Percentiles rank a stretch among this genome's conserved stretches.
Conservation (phyloP, 1,140 invertebrate species). For the Sweltsa coloradensis region DNA sequence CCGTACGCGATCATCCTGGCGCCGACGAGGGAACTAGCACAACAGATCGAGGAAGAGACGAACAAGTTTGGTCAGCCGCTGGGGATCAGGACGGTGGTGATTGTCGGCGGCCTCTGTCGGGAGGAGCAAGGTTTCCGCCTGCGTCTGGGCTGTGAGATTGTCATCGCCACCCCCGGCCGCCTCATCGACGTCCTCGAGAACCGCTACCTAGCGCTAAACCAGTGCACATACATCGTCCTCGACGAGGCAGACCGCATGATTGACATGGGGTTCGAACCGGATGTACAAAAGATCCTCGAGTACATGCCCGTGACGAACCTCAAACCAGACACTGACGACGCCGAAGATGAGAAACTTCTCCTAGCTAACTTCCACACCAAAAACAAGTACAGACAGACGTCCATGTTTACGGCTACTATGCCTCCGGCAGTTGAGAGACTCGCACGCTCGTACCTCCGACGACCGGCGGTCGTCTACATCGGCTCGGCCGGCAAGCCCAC, state of each 20-base stretch:
- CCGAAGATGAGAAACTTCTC: slow-evolving; percentile 86
- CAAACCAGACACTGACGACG: slow-evolving; percentile 97
- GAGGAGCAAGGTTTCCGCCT: slow-evolving; percentile 98
- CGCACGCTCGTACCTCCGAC: slow-evolving; percentile 84
- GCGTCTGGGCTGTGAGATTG: slow-evolving; percentile 97
- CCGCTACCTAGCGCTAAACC: slow-evolving; percentile 89
- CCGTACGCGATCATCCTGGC: slow-evolving; percentile 99
- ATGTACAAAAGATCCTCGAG: slow-evolving; percentile 85
- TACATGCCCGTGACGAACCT: slow-evolving; percentile 98
- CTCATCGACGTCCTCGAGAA: slow-evolving; percentile 98
- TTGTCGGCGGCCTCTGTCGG: slow-evolving; percentile 93
- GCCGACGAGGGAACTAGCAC: slow-evolving; percentile 96
- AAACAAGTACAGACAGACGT: slow-evolving; percentile 96
- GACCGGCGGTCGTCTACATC: slow-evolving; percentile 97
- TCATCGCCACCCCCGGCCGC: slow-evolving; percentile 99
- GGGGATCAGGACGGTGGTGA: slow-evolving; percentile 91
- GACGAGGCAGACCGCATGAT: slow-evolving; percentile 98
- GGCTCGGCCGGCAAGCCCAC: slow-evolving; percentile 97
- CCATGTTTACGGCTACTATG: slow-evolving; percentile 99
- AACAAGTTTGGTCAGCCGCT: slow-evolving; percentile 93
- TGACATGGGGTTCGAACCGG: slow-evolving; percentile 98
- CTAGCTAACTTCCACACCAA: slow-evolving; percentile 93
- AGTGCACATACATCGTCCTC: slow-evolving; percentile 89
- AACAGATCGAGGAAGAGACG: slow-evolving; percentile 99
- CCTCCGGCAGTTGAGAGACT: slow-evolving; percentile 93